Evolutionary conservation across 2,888 invertebrate species (phyloP).

Genomic region (Cryptus viduatorius): DNA sequence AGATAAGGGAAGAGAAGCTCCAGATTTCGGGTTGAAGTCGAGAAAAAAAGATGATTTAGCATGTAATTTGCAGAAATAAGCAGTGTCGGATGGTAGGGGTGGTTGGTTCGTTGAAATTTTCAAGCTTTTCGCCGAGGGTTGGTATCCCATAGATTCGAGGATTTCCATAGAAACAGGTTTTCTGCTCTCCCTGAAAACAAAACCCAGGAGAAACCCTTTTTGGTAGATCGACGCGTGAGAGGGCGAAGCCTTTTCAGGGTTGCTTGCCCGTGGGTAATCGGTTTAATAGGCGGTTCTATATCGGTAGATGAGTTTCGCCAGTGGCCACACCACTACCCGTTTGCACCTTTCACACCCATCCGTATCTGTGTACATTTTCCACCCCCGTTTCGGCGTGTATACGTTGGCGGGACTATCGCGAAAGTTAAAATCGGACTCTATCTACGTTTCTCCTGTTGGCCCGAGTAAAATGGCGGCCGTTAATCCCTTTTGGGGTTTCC

Average conservation of each 20-base stretch:
- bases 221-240: slow-evolving; percentile 57
- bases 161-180: slow-evolving; percentile 66
- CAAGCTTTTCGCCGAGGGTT: slow-evolving; percentile 57
- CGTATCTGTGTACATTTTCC: background rate
- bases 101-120: slow-evolving; percentile 49
- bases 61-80: slow-evolving; percentile 66
- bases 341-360: slow-evolving; percentile 48
- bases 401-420: slow-evolving; percentile 73
- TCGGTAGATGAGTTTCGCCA: slow-evolving; percentile 66
- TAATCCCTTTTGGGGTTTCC: slow-evolving; percentile 82
- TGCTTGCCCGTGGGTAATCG: slow-evolving; percentile 81
- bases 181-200: slow-evolving; percentile 34
- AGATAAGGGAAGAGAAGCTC: background rate
- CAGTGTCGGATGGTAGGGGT: slow-evolving; percentile 42
- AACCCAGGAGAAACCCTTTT: slow-evolving; percentile 73
- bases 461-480: slow-evolving; percentile 80
- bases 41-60: slow-evolving; percentile 59
- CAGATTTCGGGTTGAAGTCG: slow-evolving; percentile 28
- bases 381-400: slow-evolving; percentile 15
- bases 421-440: slow-evolving; percentile 81
- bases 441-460: slow-evolving; percentile 66
- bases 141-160: slow-evolving; percentile 60
- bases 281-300: slow-evolving; percentile 80
- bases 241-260: slow-evolving; percentile 75
- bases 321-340: slow-evolving; percentile 46